phyloP scores from a whole-genome alignment of 2,797 vertebrate genomes.

The Rhadinocentrus ornatus region DNA sequence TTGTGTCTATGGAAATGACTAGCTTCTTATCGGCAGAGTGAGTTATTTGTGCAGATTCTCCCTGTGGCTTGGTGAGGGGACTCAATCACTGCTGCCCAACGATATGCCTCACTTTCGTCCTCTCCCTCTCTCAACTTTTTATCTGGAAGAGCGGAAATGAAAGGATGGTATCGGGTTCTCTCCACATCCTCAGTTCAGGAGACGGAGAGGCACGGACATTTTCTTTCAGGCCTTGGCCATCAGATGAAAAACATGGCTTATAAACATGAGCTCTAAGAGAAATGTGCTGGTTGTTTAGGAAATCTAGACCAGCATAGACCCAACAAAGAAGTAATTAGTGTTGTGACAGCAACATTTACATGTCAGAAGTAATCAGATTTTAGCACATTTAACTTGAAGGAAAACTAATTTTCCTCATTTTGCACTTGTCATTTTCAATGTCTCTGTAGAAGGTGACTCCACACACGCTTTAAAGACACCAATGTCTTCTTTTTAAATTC shows the following conservation, averaged over 20 bases:
- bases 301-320: constrained; percentile 38
- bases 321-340: constrained; percentile 45
- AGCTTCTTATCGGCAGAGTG: constrained; percentile 69
- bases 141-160: constrained; percentile 81
- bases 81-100: constrained; percentile 72
- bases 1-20: constrained; percentile 78
- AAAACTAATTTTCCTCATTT: constrained; percentile 22
- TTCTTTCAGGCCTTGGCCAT: constrained; percentile 51
- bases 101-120: constrained; percentile 75
- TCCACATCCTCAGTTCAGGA: constrained; percentile 59
- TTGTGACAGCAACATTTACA: constrained; percentile 26
- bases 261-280: constrained; percentile 42
- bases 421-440: constrained; percentile 15
- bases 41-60: constrained; percentile 77
- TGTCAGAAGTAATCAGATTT: constrained; percentile 29
- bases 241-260: constrained; percentile 53
- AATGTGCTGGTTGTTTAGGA: constrained; percentile 39
- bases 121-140: constrained; percentile 74
- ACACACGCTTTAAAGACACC: background rate
- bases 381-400: constrained; percentile 25
- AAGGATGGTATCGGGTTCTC: constrained; percentile 77
- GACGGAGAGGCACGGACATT: constrained; percentile 51
- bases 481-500: constrained; percentile 4
- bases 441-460: constrained; percentile 12
- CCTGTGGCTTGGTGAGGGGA: constrained; percentile 73